These are phyloP conservation scores for Petrocephalus zakoni DNA, from an alignment of 2,113 vertebrate genomes.

Conservation along the genomic window DNA sequence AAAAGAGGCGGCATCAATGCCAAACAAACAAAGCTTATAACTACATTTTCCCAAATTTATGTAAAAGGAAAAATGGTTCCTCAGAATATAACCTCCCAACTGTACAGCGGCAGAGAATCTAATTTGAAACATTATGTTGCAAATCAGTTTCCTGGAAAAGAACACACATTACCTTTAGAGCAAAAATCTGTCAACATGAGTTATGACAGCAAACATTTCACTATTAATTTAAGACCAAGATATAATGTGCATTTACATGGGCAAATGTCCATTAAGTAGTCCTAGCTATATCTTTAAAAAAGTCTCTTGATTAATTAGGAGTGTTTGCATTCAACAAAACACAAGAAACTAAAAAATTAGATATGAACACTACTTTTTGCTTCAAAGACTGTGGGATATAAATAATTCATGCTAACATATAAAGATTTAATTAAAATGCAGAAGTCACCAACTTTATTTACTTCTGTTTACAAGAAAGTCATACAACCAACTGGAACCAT, in stretches of 20 bases:
- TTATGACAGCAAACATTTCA: not conserved
- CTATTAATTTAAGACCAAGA: not conserved
- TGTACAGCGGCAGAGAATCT: not conserved
- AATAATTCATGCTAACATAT: not conserved
- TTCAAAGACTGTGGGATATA: not conserved
- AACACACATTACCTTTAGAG: not conserved
- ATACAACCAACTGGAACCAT: not conserved
- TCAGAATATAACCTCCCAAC: not conserved
- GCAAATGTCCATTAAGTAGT: not conserved
- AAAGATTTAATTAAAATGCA: not conserved
- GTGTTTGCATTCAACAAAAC: not conserved
- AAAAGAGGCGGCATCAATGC: not conserved
- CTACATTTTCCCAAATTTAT: not conserved
- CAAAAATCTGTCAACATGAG: not conserved
- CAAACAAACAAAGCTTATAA: not conserved
- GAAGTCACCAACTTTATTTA: not conserved
- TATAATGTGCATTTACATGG: not conserved
- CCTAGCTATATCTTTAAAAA: not conserved
- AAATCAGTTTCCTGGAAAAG: not conserved
- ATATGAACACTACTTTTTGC: not conserved
- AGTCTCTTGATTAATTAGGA: not conserved
- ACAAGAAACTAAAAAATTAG: not conserved
- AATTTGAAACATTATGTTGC: not conserved
- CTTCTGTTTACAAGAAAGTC: not conserved
- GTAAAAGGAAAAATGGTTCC: not conserved